Evolutionary conservation across 2,797 vertebrate species (phyloP).

Genomic region (Natrix natrix): DNA sequence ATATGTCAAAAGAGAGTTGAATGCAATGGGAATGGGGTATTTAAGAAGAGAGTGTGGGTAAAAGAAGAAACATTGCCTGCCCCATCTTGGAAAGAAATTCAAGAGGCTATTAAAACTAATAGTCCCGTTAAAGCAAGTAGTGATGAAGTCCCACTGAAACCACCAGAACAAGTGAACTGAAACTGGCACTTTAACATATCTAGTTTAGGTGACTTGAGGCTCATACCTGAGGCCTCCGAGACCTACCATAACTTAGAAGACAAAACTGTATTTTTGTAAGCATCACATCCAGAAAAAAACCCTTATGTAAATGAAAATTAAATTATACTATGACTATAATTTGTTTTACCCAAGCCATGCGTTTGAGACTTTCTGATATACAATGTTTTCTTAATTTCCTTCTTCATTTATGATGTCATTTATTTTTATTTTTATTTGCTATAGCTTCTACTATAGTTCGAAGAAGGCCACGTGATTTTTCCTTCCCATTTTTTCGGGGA

Average conservation of each 20-base stretch:
- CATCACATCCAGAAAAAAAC: background rate
- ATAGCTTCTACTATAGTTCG: background rate
- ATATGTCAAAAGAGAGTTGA: background rate
- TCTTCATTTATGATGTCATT: background rate
- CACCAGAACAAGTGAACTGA: background rate
- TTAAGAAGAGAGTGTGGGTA: background rate
- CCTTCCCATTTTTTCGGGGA: background rate
- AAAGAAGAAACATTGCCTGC: background rate
- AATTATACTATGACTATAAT: background rate
- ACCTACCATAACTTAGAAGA: background rate
- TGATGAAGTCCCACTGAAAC: background rate
- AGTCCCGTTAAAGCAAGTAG: background rate
- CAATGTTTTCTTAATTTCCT: background rate
- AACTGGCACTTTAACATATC: background rate
- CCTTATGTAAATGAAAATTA: background rate
- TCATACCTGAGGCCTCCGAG: background rate
- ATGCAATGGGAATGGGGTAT: background rate
- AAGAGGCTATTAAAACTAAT: background rate
- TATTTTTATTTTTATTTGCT: background rate
- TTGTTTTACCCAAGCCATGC: background rate
- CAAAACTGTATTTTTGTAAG: background rate
- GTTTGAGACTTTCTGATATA: background rate
- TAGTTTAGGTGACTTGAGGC: background rate
- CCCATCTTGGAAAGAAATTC: background rate
- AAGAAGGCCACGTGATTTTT: background rate